Evolutionary conservation across 2,797 vertebrate genomes (phyloP).

Genomic region (Megalops cyprinoides): DNA sequence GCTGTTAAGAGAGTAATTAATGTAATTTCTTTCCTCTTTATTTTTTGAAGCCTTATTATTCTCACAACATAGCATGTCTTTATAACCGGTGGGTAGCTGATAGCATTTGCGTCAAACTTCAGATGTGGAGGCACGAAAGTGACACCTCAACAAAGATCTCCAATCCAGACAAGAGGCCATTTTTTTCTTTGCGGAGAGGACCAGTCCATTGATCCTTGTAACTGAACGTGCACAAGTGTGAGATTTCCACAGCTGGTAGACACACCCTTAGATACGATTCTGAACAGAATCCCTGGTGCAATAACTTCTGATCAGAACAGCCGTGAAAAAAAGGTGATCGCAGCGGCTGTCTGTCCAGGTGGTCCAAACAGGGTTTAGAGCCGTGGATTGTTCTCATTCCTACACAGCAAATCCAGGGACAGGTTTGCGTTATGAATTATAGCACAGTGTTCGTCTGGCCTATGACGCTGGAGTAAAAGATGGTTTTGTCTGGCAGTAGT

Average conservation of each 20-base stretch:
- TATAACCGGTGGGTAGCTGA: background rate
- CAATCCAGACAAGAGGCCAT: background rate
- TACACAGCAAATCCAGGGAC: background rate
- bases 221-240: background rate
- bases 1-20: background rate
- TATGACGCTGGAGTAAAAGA: background rate
- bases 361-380: background rate
- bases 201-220: background rate
- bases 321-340: background rate
- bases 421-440: background rate
- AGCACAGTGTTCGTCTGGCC: background rate
- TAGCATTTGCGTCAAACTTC: background rate
- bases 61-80: background rate
- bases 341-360: background rate
- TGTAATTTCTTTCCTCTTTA: conserved; percentile 1
- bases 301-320: conserved; percentile 6
- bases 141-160: conserved; percentile 8
- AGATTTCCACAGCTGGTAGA: background rate
- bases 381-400: background rate
- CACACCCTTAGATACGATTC: background rate
- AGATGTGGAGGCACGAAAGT: background rate
- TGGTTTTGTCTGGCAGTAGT: background rate
- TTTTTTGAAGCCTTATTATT: conserved; percentile 20
- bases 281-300: conserved; percentile 19
- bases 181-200: background rate